These are phyloP conservation scores for Cygnus buccinator DNA, from an alignment of 2,113 vertebrate species.

Conservation along the genomic window DNA sequence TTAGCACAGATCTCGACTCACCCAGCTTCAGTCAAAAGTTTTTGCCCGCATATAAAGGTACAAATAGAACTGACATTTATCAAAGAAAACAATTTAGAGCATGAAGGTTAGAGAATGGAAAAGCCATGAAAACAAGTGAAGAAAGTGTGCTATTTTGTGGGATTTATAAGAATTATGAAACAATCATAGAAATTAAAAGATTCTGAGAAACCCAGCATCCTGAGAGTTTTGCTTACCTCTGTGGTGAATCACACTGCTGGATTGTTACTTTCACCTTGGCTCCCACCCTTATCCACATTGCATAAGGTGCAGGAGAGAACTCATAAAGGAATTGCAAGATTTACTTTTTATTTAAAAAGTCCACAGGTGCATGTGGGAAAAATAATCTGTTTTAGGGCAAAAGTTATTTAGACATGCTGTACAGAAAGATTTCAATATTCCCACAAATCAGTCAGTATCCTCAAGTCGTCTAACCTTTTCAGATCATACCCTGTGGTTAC, in stretches of 20 bases:
- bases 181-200: background rate
- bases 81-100: background rate
- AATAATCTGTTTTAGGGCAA: background rate
- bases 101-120: background rate
- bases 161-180: background rate
- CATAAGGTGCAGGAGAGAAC: background rate
- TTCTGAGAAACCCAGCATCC: background rate
- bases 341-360: background rate
- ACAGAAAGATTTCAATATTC: background rate
- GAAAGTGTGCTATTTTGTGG: background rate
- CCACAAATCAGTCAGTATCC: slow-evolving; percentile 34
- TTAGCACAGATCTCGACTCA: background rate
- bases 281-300: background rate
- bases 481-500: slow-evolving; percentile 22
- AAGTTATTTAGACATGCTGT: background rate
- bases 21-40: background rate
- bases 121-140: background rate
- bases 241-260: rapidly evolving
- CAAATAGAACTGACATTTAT: background rate
- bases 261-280: background rate
- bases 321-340: background rate
- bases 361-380: background rate
- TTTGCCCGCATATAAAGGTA: background rate
- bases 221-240: background rate
- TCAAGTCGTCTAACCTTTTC: slow-evolving; percentile 47